Percentiles rank a stretch among this genome's conserved stretches.
These are phyloP conservation scores for Myotis planiceps DNA, from an alignment of 2,797 vertebrate genomes.

Conservation along the genomic window DNA sequence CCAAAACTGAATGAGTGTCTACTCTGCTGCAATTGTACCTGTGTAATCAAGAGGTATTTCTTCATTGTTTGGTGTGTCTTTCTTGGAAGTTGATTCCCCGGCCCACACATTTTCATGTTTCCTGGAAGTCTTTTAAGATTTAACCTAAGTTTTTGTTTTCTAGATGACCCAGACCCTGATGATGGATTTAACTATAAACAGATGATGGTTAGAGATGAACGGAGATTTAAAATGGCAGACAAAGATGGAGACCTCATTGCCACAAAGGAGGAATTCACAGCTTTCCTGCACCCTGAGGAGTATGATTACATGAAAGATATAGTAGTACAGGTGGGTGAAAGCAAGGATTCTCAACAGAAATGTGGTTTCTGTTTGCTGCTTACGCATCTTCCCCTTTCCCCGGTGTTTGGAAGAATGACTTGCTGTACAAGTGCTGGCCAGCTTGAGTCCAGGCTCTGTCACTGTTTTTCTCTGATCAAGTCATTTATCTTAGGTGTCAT, in stretches of 20 bases:
- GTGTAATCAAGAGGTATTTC: neutral
- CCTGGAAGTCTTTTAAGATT: neutral
- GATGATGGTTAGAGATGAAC: constrained; percentile 94
- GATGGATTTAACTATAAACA: constrained; percentile 94
- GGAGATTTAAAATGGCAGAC: constrained; percentile 94
- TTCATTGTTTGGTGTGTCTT: constrained; percentile 33
- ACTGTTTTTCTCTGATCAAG: neutral
- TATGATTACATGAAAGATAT: constrained; percentile 95
- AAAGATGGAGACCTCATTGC: constrained; percentile 90
- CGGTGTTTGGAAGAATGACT: neutral
- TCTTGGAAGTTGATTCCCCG: constrained; percentile 49
- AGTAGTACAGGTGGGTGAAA: constrained; percentile 91
- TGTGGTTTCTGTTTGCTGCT: neutral
- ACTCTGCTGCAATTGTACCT: neutral
- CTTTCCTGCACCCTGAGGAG: constrained; percentile 95
- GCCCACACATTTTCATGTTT: neutral
- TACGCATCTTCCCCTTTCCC: neutral
- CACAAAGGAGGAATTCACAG: constrained; percentile 93
- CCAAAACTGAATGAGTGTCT: neutral
- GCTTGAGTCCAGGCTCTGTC: neutral
- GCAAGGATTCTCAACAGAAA: neutral
- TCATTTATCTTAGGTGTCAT: neutral
- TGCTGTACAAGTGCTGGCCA: neutral
- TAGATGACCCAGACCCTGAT: constrained; percentile 96
- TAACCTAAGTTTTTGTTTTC: constrained; percentile 35